A percentile compares a stretch with the other conserved stretches of the same genome.
Evolutionary conservation across 37 sponge, comb jelly and placozoan species (phyloP).

Genomic region (Lycopodina hypogea): DNA sequence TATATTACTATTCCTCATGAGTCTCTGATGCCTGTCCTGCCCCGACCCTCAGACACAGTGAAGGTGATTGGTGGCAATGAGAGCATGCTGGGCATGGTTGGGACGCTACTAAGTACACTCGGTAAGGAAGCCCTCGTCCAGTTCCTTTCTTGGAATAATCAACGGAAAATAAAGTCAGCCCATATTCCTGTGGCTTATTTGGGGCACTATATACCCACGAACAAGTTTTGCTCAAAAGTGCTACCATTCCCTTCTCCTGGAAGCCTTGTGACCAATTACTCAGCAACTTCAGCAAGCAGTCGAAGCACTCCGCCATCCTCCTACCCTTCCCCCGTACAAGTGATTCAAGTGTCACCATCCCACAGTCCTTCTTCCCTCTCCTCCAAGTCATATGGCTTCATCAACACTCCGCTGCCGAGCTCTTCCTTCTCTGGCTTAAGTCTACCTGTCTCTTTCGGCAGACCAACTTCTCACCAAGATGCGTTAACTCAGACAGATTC

Average conservation of each 20-base stretch:
- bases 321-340: not conserved
- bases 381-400: not conserved
- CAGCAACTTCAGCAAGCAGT: too few relatives aligned
- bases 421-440: not conserved
- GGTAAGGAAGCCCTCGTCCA: slow-evolving; percentile 3
- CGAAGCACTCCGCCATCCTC: too few relatives aligned
- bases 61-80: slow-evolving; percentile 12
- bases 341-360: not conserved
- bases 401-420: not conserved
- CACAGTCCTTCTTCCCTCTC: not conserved
- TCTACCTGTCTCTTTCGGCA: not conserved
- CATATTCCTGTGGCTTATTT: slow-evolving; percentile 6
- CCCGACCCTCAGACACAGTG: not conserved
- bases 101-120: not conserved
- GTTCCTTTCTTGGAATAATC: slow-evolving; percentile 1
- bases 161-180: not conserved
- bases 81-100: not conserved
- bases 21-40: not conserved
- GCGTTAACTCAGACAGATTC: too few relatives aligned
- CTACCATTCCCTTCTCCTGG: too few relatives aligned
- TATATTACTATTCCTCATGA: slow-evolving; percentile 1
- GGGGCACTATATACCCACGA: not conserved
- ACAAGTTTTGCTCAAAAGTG: not conserved
- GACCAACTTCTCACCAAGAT: not conserved
- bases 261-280: too few relatives aligned